A percentile compares a stretch with the other conserved stretches of the same genome.
These are phyloP conservation scores for Zaprionus kolodkinae DNA, from an alignment of 1,140 invertebrate species.

Conservation along the genomic window DNA sequence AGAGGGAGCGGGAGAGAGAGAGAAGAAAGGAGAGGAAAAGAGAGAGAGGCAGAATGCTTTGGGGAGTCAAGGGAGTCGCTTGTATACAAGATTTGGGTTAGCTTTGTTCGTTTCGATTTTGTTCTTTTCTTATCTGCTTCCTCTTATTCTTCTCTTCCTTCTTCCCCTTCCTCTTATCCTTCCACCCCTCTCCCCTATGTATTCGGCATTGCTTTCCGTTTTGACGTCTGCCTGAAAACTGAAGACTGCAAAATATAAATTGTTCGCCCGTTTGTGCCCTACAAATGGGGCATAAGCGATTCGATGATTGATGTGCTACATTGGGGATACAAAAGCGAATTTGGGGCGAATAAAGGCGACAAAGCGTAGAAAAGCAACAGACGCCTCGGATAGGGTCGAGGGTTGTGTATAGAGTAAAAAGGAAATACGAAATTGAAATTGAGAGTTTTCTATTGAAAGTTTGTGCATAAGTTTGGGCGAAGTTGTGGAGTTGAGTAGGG, in stretches of 20 bases:
- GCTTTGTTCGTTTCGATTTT: constrained; percentile 15
- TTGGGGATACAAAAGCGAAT: not conserved
- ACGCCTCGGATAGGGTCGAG: not conserved
- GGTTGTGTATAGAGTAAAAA: not conserved
- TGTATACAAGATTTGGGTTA: constrained; percentile 75
- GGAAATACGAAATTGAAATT: not conserved
- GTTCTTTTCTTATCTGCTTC: constrained; percentile 6
- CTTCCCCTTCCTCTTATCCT: not conserved
- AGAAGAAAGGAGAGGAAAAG: not conserved
- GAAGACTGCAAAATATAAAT: constrained; percentile 43
- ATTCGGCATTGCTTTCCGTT: constrained; percentile 59
- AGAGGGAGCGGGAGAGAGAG: constrained; percentile 3
- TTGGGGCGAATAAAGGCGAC: not conserved
- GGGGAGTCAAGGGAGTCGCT: constrained; percentile 23
- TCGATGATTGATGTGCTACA: constrained; percentile 2
- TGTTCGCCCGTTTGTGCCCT: constrained; percentile 10
- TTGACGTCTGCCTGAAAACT: constrained; percentile 56
- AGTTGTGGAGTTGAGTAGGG: not conserved
- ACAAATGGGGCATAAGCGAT: constrained; percentile 9
- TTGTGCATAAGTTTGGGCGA: not conserved
- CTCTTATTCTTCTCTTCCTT: not conserved
- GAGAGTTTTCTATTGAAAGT: not conserved
- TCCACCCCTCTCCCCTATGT: constrained; percentile 10
- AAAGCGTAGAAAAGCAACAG: not conserved
- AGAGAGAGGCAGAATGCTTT: not conserved